Base-by-base conservation (phyloP, 2,888 invertebrate species). In the Euzophera pinguis region DNA sequence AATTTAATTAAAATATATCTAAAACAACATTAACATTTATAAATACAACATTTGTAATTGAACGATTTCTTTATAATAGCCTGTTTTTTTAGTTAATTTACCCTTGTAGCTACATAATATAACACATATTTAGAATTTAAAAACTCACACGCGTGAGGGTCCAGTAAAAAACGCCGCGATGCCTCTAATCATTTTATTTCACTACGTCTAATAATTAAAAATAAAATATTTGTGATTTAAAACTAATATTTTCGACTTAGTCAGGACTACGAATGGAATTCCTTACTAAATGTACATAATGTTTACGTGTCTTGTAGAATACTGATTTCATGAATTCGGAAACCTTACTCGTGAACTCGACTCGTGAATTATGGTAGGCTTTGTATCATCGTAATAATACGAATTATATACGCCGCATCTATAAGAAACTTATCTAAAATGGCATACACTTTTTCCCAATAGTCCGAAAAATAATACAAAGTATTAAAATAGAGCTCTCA, bases 251-350 rank as follows among this genome's bases (percentile, higher is more conserved):
- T 62, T 62, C 58, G 60, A 65, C 65, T 62, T 57, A 62, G 38
- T 38, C 38, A 13, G 38, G 38, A 38, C 38, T 38, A 38, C 14
- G 39, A 58, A 62, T 68, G 65, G 63, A 67, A 69, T 69, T 55
- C 60, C 57, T 63, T 57, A 59, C 57, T 56, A 59, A 65, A 63
- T 68, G 59, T 67, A 67, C 64, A 66, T 59, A 61, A 60, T 53
- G 63, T 64, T 57, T 57, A 61, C 56, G 55, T 54, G 47, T 57
- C 54, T 53, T 54, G 47, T 58, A 47, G 58, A 61, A 64, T 68
- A 61, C 62, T 56, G 68, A 69, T 68, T 73, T 67, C 58, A 69
- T 79, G 78, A 79, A 80, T 77, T 78, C 75, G 71, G 77, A 77
- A 78, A 75, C 69, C 62, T 54, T 57, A n/a, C n/a, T n/a, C n/a